A percentile compares a stretch with the other conserved stretches of the same genome.
Conservation (phyloP, 2,888 invertebrate genomes). For the Lamellibrachia columna region DNA sequence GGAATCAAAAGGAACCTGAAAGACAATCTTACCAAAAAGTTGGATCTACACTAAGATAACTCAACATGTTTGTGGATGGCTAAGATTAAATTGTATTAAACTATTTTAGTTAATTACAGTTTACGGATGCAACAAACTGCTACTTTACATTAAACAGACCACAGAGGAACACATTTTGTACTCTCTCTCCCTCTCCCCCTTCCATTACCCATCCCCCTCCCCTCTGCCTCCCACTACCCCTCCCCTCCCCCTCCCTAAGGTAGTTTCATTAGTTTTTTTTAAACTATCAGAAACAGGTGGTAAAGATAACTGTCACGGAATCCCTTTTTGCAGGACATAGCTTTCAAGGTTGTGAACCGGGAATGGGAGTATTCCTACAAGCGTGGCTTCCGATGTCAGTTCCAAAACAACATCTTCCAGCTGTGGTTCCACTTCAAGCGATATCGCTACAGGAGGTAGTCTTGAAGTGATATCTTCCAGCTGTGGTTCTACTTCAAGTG, state of each 20-base stretch:
- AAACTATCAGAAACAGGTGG: no score
- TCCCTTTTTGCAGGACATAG: slow-evolving; percentile 76
- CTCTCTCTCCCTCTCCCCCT: neutral
- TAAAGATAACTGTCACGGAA: neutral
- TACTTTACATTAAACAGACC: no score
- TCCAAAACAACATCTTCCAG: slow-evolving; percentile 99
- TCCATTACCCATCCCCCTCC: neutral
- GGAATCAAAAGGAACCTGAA: no score
- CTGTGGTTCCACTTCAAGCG: slow-evolving; percentile 99
- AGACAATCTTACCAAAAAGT: no score
- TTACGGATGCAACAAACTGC: neutral
- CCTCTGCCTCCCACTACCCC: neutral
- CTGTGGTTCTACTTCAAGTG: slow-evolving; percentile 99
- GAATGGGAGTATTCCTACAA: slow-evolving; percentile 99
- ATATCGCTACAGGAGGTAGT: slow-evolving; percentile 95
- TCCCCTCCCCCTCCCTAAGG: neutral
- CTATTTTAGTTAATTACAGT: neutral
- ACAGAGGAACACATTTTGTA: no score
- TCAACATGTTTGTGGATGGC: neutral
- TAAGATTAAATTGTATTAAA: neutral
- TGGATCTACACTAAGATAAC: neutral
- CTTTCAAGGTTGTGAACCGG: slow-evolving; percentile 97
- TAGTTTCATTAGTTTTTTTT: no score
- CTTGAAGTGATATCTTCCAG: slow-evolving; percentile 99
- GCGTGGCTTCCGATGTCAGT: slow-evolving; percentile 97